A percentile compares a stretch with the other conserved stretches of the same genome.
Conservation (phyloP, 2,888 invertebrate species). For the Parasteatoda lunata region DNA sequence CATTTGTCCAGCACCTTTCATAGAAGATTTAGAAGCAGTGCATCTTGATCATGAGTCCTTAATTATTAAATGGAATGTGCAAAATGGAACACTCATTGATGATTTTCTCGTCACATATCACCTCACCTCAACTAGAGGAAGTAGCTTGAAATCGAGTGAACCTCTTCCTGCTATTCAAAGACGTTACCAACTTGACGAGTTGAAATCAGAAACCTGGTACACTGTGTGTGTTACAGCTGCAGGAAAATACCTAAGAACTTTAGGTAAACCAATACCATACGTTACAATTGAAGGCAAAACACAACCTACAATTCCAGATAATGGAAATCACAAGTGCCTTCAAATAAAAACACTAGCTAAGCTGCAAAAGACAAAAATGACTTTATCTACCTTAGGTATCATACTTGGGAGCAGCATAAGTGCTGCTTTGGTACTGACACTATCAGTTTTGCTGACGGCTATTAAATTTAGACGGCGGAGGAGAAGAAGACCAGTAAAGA, state of each 20-base stretch:
- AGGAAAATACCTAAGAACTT: constrained; percentile 80
- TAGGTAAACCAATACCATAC: constrained; percentile 71
- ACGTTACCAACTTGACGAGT: constrained; percentile 83
- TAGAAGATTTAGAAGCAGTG: constrained; percentile 88
- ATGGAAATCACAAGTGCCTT: constrained; percentile 70
- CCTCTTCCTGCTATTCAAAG: constrained; percentile 74
- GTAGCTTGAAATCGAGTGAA: constrained; percentile 60
- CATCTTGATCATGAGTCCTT: constrained; percentile 91
- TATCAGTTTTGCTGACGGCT: constrained; percentile 79
- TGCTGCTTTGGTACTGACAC: constrained; percentile 87
- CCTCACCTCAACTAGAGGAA: constrained; percentile 69
- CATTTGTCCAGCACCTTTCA: constrained; percentile 88
- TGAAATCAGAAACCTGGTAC: constrained; percentile 87
- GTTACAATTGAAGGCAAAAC: constrained; percentile 69
- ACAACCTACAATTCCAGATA: constrained; percentile 60
- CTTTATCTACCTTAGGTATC: constrained; percentile 82
- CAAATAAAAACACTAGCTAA: constrained; percentile 70
- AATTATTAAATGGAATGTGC: constrained; percentile 84
- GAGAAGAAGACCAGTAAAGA: constrained; percentile 68
- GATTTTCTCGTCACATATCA: constrained; percentile 91
- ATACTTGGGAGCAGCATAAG: constrained; percentile 91
- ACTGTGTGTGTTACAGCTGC: constrained; percentile 89
- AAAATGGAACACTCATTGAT: constrained; percentile 85
- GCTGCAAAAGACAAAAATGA: constrained; percentile 69
- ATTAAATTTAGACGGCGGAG: constrained; percentile 69